Conservation (phyloP, 1,140 invertebrate species). For the Nixonia krombeini region DNA sequence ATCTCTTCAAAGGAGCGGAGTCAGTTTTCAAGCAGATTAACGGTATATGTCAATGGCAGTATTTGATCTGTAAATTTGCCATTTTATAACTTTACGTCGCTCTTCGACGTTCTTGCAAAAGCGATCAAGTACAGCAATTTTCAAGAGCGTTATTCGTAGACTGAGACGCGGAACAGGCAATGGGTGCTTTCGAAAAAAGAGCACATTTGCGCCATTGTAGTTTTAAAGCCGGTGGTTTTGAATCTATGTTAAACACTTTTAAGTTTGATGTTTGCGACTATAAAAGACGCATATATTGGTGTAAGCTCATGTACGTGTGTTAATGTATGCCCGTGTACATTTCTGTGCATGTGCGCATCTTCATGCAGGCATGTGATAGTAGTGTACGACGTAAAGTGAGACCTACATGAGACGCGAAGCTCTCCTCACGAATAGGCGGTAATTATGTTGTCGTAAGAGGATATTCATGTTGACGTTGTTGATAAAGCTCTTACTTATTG, state of each 20-base stretch:
- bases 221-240: not conserved
- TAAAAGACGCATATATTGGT: no score
- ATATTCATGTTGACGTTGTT: constrained; percentile 46
- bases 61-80: no score
- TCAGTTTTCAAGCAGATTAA: no score
- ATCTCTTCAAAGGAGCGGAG: no score
- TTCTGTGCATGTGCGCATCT: no score
- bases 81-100: no score
- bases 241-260: constrained; percentile 19
- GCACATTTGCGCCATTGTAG: not conserved
- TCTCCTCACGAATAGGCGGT: constrained; percentile 28
- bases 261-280: constrained; percentile 14
- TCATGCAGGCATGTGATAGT: no score
- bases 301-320: constrained; percentile 8
- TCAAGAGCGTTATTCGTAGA: no score
- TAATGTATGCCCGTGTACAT: no score
- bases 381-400: constrained; percentile 14
- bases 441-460: constrained; percentile 53
- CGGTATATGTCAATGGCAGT: no score
- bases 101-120: no score
- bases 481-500: constrained; percentile 31
- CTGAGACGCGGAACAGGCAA: not conserved
- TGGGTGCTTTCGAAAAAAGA: not conserved
- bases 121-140: no score
- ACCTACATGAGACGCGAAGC: constrained; percentile 18